These are phyloP conservation scores for Patella ulyssiponensis DNA, from an alignment of 2,888 invertebrate genomes.

Conservation along the genomic window DNA sequence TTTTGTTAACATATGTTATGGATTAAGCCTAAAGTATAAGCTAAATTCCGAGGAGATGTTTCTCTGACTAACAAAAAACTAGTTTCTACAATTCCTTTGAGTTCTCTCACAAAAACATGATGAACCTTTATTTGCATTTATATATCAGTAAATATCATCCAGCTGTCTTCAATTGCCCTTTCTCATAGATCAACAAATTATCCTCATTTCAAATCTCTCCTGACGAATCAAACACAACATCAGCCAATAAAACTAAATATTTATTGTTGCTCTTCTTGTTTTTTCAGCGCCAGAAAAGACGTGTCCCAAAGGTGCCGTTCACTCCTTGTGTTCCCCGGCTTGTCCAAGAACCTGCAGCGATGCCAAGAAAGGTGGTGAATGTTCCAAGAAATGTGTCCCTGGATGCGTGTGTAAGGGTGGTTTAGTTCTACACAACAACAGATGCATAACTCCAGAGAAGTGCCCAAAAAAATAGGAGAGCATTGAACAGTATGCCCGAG, in stretches of 20 bases:
- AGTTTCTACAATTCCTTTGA: not conserved
- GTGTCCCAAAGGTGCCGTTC: conserved; percentile 58
- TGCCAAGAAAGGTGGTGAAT: conserved; percentile 46
- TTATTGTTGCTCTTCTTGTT: conserved; percentile 35
- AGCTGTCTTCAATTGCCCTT: not conserved
- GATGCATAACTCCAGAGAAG: conserved; percentile 51
- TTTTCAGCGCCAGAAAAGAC: conserved; percentile 34
- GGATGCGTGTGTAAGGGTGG: conserved; percentile 59
- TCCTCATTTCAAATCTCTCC: not conserved
- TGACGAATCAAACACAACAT: not conserved
- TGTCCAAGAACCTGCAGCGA: conserved; percentile 62
- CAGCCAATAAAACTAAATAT: not conserved
- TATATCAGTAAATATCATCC: conserved; percentile 1
- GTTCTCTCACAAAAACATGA: not conserved
- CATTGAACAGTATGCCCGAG: no score
- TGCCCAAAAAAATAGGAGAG: conserved; percentile 43
- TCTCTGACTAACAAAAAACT: not conserved
- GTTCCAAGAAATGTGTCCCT: conserved; percentile 52
- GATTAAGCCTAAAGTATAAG: no score
- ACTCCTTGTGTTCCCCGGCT: conserved; percentile 54
- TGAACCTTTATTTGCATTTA: not conserved
- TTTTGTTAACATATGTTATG: no score
- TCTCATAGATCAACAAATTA: not conserved
- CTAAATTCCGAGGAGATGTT: no score
- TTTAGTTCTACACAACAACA: conserved; percentile 53